These are phyloP conservation scores for Platerodrilus igneus DNA, from an alignment of 2,888 invertebrate species.

Conservation along the genomic window DNA sequence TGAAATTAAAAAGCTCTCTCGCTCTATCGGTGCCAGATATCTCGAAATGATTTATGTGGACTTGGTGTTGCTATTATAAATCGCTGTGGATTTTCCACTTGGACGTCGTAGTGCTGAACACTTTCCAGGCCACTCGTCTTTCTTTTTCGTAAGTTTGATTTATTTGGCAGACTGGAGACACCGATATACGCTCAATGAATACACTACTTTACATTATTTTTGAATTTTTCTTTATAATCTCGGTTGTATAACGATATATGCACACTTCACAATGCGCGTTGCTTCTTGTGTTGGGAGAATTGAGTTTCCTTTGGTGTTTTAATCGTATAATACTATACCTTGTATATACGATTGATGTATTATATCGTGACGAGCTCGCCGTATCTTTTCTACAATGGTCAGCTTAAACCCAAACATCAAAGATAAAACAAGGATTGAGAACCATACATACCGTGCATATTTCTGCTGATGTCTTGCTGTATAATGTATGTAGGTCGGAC, in stretches of 20 bases:
- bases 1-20: slow-evolving; percentile 35
- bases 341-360: background rate
- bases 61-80: slow-evolving; percentile 39
- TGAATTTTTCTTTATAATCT: slow-evolving; percentile 22
- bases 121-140: slow-evolving; percentile 30
- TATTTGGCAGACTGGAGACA: slow-evolving; percentile 29
- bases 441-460: too few species aligned
- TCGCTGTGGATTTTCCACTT: slow-evolving; percentile 34
- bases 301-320: background rate
- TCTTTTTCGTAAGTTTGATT: slow-evolving; percentile 30
- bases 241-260: background rate
- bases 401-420: too few species aligned
- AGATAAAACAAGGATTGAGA: too few species aligned
- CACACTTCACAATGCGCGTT: background rate
- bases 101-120: slow-evolving; percentile 34
- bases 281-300: slow-evolving; percentile 6
- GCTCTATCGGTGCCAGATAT: slow-evolving; percentile 38
- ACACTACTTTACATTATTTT: slow-evolving; percentile 21
- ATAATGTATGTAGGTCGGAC: slow-evolving; percentile 21
- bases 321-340: background rate
- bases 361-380: background rate
- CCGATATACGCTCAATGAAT: slow-evolving; percentile 19
- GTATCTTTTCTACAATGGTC: background rate
- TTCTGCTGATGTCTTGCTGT: too few species aligned
- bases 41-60: slow-evolving; percentile 44